Base-by-base conservation (phyloP, 2,797 vertebrate genomes). In the Triplophysa bombifrons region DNA sequence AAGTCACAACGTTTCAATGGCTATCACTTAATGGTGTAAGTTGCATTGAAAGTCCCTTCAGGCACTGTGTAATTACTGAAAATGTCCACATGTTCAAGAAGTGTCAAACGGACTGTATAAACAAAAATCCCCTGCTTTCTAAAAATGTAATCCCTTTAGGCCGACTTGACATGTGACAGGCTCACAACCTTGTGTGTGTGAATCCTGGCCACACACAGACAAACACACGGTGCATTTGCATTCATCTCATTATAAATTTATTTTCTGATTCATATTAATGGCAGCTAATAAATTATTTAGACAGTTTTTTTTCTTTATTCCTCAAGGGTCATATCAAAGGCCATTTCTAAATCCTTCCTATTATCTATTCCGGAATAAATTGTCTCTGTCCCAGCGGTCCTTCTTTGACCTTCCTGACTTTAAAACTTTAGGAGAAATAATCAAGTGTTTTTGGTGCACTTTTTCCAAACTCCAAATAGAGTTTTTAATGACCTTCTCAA, bases 291-390 rank as follows among this genome's bases (percentile, higher is more conserved):
- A 91, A 93, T 92, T 88, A 91, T 93, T 92, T 86, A 92, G 78
- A 86, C 72, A 60, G 83, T 85, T 88, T 84, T 88, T 84, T 90
- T 88, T 87, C 88, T 87, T 85, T 86, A 80, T 88, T 68, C 85
- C 87, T 87, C 80, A 80, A 86, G 89, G 89, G 90, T 93, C 90
- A 87, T 72, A 55, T 74, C 86, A 86, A 92, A 92, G 91, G 92
- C 89, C 72, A 86, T 82, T 87, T 86, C 89, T 66, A 82, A 91
- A 88, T 88, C 82, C 84, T 77, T 72, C 41, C 65, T 63, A 91
- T 92, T 91, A 92, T 92, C 89, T 91, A 76, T 83, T 82, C 82
- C 85, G 77, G 89, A 90, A 88, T 89, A 88, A 89, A 84, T 91
- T 86, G 89, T 80, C 67, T 25, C 74, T 53, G 68, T 83, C 88